Evolutionary conservation across 1,140 invertebrate genomes (phyloP).

Genomic region (Pollicipes pollicipes): DNA sequence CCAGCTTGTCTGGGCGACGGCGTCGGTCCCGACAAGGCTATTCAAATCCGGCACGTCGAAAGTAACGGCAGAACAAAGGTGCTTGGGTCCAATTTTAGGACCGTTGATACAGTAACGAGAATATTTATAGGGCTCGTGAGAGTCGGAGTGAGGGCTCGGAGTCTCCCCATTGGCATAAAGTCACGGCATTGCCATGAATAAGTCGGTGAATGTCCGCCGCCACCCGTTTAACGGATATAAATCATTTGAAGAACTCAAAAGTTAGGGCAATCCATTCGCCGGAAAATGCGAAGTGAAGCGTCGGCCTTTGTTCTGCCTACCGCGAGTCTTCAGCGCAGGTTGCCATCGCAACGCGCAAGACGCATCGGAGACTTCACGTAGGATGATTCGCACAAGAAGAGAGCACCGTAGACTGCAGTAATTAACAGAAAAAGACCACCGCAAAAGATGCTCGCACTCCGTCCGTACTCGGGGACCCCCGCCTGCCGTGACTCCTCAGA

Average conservation of each 20-base stretch:
- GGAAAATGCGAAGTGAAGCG: background rate
- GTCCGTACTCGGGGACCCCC: too few relatives aligned
- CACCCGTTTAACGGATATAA: background rate
- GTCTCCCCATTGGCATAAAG: background rate
- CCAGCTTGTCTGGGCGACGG: background rate
- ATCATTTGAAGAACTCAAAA: background rate
- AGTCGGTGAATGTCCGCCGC: background rate
- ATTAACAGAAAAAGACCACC: background rate
- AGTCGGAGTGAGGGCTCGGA: background rate
- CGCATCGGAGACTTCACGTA: background rate
- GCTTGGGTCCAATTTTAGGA: constrained; percentile 1
- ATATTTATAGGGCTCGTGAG: background rate
- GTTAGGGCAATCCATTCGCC: background rate
- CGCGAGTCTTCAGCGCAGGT: too few relatives aligned
- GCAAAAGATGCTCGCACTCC: too few relatives aligned
- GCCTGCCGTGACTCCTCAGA: too few relatives aligned
- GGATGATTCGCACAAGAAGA: background rate
- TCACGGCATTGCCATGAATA: background rate
- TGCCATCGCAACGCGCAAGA: too few relatives aligned
- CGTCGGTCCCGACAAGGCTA: background rate
- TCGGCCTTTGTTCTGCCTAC: background rate
- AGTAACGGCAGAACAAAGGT: background rate
- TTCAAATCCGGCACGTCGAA: background rate
- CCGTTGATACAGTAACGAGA: constrained; percentile 1
- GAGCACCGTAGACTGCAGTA: background rate